Evolutionary conservation across 1,140 invertebrate genomes (phyloP).

Genomic region (Oncopodura yosiiana): DNA sequence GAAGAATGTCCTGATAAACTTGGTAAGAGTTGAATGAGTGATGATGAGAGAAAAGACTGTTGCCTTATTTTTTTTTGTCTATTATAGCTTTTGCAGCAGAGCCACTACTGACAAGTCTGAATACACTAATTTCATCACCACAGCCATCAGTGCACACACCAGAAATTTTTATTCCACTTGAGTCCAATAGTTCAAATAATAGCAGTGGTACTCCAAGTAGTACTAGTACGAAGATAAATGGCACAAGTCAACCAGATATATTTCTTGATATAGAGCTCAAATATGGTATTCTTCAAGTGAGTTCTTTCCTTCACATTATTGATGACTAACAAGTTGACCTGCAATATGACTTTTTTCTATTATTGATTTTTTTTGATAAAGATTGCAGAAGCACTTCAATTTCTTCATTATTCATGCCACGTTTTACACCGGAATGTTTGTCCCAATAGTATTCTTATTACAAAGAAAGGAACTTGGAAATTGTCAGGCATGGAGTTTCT

Average conservation of each 20-base stretch:
- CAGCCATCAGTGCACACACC: too few relatives aligned
- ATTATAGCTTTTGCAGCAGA: constrained; percentile 90
- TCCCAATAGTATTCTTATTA: constrained; percentile 84
- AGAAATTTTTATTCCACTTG: too few relatives aligned
- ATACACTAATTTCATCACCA: constrained; percentile 43
- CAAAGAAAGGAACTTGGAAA: constrained; percentile 77
- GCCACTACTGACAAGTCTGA: constrained; percentile 72
- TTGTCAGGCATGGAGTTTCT: constrained; percentile 88
- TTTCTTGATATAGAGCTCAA: constrained; percentile 87
- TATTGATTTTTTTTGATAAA: constrained; percentile 44
- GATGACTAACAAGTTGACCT: not conserved
- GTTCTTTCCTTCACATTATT: constrained; percentile 10
- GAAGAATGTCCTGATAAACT: constrained; percentile 65
- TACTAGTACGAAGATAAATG: too few relatives aligned
- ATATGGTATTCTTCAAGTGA: constrained; percentile 83
- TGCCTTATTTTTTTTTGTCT: too few relatives aligned
- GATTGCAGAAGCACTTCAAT: constrained; percentile 87
- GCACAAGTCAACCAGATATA: constrained; percentile 38
- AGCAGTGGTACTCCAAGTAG: too few relatives aligned
- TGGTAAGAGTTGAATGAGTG: too few relatives aligned
- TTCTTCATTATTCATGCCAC: constrained; percentile 74
- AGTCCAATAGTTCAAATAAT: too few relatives aligned
- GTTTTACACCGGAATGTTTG: constrained; percentile 87
- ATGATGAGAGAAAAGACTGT: too few relatives aligned
- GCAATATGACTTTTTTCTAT: not conserved